A percentile compares a stretch with the other conserved stretches of the same genome.
Evolutionary conservation across 2,888 invertebrate genomes (phyloP).

Genomic region (Julus scanicus): DNA sequence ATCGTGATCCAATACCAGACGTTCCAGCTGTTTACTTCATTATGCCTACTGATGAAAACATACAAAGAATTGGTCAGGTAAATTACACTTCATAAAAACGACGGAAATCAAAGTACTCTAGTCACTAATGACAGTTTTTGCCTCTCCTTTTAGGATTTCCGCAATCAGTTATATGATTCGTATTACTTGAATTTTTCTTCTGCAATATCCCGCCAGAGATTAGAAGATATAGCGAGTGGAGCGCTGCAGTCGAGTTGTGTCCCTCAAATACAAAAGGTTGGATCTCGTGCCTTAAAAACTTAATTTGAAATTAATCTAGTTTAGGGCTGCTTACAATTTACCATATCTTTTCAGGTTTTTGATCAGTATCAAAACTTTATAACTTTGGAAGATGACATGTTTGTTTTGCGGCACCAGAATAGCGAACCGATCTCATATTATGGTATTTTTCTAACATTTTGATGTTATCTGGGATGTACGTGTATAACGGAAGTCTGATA

Average conservation of each 20-base stretch:
- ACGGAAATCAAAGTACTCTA: not conserved
- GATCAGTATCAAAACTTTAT: conserved; percentile 99
- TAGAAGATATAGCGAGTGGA: conserved; percentile 94
- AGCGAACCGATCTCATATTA: conserved; percentile 93
- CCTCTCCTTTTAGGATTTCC: conserved; percentile 66
- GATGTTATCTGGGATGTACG: not conserved
- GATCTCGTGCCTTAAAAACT: no score
- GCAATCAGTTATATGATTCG: conserved; percentile 87
- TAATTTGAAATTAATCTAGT: no score
- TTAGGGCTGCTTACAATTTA: not conserved
- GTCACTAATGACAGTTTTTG: not conserved
- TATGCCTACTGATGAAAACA: conserved; percentile 94
- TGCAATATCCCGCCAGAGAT: conserved; percentile 89
- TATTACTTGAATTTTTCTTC: conserved; percentile 97
- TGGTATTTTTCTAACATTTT: conserved; percentile 69
- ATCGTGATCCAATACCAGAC: conserved; percentile 85
- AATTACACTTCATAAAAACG: not conserved
- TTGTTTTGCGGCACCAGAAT: conserved; percentile 91
- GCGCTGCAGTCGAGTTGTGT: conserved; percentile 91
- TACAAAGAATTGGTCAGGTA: conserved; percentile 89
- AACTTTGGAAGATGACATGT: conserved; percentile 96
- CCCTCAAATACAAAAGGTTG: conserved; percentile 88
- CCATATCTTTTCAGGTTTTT: conserved; percentile 74
- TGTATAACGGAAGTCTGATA: conserved; percentile 60
- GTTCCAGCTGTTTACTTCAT: conserved; percentile 99